Percentiles rank a stretch among this genome's conserved stretches.
Evolutionary conservation across 2,113 vertebrate species (phyloP).

Genomic region (Melanostigma gelatinosum): DNA sequence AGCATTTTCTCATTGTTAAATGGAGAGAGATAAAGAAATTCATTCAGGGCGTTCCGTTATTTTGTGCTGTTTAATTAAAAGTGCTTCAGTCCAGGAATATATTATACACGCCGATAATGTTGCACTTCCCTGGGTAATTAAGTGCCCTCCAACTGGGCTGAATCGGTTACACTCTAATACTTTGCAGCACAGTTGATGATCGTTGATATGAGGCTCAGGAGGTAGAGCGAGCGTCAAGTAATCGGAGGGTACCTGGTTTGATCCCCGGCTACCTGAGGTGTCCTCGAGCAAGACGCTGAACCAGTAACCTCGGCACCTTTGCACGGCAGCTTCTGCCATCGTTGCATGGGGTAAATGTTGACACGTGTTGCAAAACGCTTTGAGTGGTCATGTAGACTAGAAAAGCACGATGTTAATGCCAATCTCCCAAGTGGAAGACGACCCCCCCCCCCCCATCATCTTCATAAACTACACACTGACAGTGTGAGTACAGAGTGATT

Average conservation of each 20-base stretch:
- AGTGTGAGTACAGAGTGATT: not conserved
- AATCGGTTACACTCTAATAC: constrained; percentile 19
- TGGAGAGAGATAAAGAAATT: not conserved
- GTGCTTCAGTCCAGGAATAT: not conserved
- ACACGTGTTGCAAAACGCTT: no score
- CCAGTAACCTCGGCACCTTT: not conserved
- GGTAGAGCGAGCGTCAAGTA: not conserved
- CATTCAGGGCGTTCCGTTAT: not conserved
- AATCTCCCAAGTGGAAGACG: not conserved
- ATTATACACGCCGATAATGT: constrained; percentile 14
- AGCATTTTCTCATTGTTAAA: constrained; percentile 1
- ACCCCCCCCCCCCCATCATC: not conserved
- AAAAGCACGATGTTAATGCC: not conserved
- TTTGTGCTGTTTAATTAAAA: constrained; percentile 22
- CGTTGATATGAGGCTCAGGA: not conserved
- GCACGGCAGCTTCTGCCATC: not conserved
- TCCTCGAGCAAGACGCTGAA: not conserved
- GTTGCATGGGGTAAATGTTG: no score
- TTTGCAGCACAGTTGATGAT: not conserved
- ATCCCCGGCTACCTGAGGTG: not conserved
- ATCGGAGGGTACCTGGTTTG: not conserved
- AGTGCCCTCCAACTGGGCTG: constrained; percentile 9
- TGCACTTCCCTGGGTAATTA: constrained; percentile 16
- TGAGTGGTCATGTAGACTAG: not conserved
- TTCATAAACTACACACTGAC: not conserved